Percentiles rank a stretch among this genome's conserved stretches.
Evolutionary conservation across 2,888 invertebrate genomes (phyloP).

Genomic region (Deroplatys truncata): DNA sequence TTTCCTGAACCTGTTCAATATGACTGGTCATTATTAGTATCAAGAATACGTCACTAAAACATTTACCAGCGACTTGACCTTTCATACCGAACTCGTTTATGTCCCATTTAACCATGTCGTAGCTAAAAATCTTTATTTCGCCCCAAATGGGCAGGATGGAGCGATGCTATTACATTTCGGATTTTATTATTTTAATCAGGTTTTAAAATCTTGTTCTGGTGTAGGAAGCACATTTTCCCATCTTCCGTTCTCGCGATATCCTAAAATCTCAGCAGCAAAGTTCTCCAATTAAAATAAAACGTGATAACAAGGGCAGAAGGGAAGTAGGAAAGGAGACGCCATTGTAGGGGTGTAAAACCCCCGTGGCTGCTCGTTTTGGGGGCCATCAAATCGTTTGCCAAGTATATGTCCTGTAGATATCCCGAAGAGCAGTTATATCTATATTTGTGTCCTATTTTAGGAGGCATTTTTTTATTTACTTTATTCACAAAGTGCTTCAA

Average conservation of each 20-base stretch:
- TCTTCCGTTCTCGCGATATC: background rate
- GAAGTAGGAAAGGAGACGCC: background rate
- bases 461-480: too few species aligned
- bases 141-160: background rate
- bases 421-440: too few species aligned
- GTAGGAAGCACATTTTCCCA: background rate
- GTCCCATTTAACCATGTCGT: background rate
- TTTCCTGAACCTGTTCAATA: too few species aligned
- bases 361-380: too few species aligned
- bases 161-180: background rate
- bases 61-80: too few species aligned
- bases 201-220: background rate
- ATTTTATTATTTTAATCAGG: constrained; percentile 17
- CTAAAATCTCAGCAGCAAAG: constrained; percentile 9
- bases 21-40: too few species aligned
- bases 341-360: background rate
- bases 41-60: too few species aligned
- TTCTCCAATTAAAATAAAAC: constrained; percentile 13
- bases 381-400: too few species aligned
- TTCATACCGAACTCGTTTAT: background rate
- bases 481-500: too few species aligned
- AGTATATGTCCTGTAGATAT: too few species aligned
- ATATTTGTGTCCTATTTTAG: too few species aligned
- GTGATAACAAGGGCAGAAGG: background rate
- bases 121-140: background rate